phyloP scores from a whole-genome alignment of 2,797 vertebrate genomes.

The Chaunax sp. region DNA sequence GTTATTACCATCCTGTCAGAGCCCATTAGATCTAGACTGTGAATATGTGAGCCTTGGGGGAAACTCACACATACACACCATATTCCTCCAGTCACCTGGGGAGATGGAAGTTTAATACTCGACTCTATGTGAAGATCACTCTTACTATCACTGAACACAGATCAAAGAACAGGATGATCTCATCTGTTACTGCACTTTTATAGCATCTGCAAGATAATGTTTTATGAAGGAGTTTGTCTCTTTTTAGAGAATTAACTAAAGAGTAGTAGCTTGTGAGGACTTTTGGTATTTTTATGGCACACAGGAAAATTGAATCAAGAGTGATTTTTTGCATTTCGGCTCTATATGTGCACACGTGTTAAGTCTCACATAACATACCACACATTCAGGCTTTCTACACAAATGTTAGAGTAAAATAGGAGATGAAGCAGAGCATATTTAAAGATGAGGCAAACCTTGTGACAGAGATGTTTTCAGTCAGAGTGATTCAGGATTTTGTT shows the following conservation, averaged over 20 bases:
- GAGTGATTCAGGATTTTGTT: too few species aligned
- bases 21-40: slow-evolving; percentile 74
- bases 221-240: background rate
- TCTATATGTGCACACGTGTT: slow-evolving; percentile 18
- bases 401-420: too few species aligned
- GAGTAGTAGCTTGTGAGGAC: background rate
- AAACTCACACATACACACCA: slow-evolving; percentile 63
- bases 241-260: background rate
- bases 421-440: too few species aligned
- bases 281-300: background rate
- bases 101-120: slow-evolving; percentile 49
- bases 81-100: slow-evolving; percentile 51
- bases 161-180: slow-evolving; percentile 1
- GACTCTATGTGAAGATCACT: slow-evolving; percentile 33
- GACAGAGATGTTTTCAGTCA: too few species aligned
- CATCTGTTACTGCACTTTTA: background rate
- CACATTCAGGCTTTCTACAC: slow-evolving; percentile 3
- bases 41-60: slow-evolving; percentile 54
- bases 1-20: slow-evolving; percentile 69
- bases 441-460: too few species aligned
- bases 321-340: background rate
- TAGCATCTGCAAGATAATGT: background rate
- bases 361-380: slow-evolving; percentile 19
- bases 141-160: slow-evolving; percentile 31
- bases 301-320: background rate